Evolutionary conservation across 2,888 invertebrate species (phyloP).

Genomic region (Calameuta pallipes): DNA sequence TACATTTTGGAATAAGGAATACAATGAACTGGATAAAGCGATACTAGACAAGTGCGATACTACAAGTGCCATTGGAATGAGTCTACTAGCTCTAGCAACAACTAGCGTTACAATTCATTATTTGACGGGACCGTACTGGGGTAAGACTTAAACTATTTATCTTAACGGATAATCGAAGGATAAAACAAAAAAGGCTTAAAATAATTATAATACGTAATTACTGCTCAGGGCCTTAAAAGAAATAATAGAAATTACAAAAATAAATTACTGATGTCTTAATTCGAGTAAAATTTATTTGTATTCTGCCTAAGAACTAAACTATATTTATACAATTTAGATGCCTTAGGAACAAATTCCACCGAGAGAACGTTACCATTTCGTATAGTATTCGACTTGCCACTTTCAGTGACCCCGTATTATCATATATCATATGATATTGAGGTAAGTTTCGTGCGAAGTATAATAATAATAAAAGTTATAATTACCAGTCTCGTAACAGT

Average conservation of each 20-base stretch:
- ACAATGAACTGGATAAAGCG: conserved; percentile 13
- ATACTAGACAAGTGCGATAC: conserved; percentile 10
- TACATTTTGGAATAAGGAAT: conserved; percentile 28
- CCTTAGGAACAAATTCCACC: too few relatives aligned
- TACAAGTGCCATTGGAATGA: neutral
- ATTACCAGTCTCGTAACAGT: too few relatives aligned
- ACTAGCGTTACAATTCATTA: neutral
- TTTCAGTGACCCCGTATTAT: neutral
- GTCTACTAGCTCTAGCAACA: too few relatives aligned
- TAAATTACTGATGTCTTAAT: too few relatives aligned
- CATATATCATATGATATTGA: neutral
- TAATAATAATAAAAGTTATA: too few relatives aligned
- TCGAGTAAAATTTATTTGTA: too few relatives aligned
- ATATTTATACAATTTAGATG: too few relatives aligned
- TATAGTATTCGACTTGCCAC: neutral
- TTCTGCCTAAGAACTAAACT: too few relatives aligned
- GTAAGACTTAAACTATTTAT: neutral
- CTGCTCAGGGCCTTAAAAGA: too few relatives aligned
- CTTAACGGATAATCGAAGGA: neutral
- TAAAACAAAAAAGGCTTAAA: too few relatives aligned
- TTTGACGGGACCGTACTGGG: neutral
- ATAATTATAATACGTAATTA: too few relatives aligned
- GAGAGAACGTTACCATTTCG: neutral
- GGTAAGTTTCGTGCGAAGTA: neutral
- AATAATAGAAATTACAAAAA: too few relatives aligned